Percentiles rank a stretch among this genome's conserved stretches.
These are phyloP conservation scores for Nothocercus nigrocapillus DNA, from an alignment of 2,113 vertebrate genomes.

Conservation along the genomic window DNA sequence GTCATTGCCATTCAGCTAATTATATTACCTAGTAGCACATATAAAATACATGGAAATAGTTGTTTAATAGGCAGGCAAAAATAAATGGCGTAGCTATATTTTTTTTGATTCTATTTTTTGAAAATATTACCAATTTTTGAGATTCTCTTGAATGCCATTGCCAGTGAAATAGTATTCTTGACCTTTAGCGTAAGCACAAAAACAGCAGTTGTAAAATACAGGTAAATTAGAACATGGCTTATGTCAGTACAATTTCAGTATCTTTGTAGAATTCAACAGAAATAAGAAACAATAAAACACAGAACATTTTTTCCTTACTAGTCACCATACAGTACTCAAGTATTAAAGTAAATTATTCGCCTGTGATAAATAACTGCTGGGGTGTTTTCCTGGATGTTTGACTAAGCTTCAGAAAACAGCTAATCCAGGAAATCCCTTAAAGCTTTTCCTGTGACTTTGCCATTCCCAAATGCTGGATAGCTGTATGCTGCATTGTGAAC, in stretches of 20 bases:
- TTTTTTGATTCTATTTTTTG: slow-evolving; percentile 26
- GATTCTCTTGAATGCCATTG: background rate
- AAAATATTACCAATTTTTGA: slow-evolving; percentile 21
- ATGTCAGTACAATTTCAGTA: background rate
- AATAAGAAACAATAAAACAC: background rate
- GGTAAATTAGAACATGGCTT: slow-evolving; percentile 55
- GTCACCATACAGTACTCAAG: background rate
- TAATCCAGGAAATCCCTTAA: background rate
- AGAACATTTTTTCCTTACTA: background rate
- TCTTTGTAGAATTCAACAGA: background rate
- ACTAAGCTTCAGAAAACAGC: background rate
- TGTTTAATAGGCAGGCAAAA: slow-evolving; percentile 54
- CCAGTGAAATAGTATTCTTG: slow-evolving; percentile 6
- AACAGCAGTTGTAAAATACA: slow-evolving; percentile 52
- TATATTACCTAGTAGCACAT: slow-evolving; percentile 59
- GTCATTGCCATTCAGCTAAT: slow-evolving; percentile 49
- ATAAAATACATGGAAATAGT: slow-evolving; percentile 39
- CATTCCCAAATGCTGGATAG: background rate
- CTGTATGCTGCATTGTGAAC: background rate
- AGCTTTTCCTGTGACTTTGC: background rate
- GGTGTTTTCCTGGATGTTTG: background rate
- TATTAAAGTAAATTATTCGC: slow-evolving; percentile 15
- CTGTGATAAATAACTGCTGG: slow-evolving; percentile 8
- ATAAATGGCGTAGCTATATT: slow-evolving; percentile 33
- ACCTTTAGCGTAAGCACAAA: slow-evolving; percentile 43